Base-by-base conservation (phyloP, 2,113 vertebrate species). In the Siniperca chuatsi region DNA sequence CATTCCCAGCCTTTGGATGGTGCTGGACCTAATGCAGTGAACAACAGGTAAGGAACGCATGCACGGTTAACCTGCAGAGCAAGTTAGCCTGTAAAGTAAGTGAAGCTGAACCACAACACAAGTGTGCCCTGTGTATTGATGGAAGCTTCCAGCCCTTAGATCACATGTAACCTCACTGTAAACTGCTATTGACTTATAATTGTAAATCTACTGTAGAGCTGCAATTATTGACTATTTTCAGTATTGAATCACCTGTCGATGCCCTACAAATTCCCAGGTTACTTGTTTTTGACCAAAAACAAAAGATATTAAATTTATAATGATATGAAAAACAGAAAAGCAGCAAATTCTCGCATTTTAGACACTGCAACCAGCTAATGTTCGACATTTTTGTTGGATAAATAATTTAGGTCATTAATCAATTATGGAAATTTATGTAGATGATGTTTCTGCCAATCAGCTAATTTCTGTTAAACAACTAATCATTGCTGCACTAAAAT, bases 131-230 rank as follows among this genome's bases (percentile, higher is more conserved):
- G 48, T 50, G 44, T 87, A 65, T 85, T 21, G 61, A 89, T 75
- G 81, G 50, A 69, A 37, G 66, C 84, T 44, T 77, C 64, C 48
- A 71, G 77, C 37, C 60, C 23, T 82, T 74, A 84, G 87, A 89
- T 84, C 48, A 78, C 58, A 37, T 86, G 71, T 65, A 80, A 74
- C 74, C 62, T 25, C 77, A 52, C 78, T 71, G 72, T 78, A 82
- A 85, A 84, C 74, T 52, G 66, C 72, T 82, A 58, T 75, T 87
- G 78, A 87, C 85, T 78, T 71, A 71, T 68, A 71, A 54, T 72
- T 71, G 77, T 77, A 77, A 87, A 87, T 87, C 79, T 61, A 50
- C 42, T 75, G 33, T 33, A 42, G 44, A 73, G 84, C 50, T 71
- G 40, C 61, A 76, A 21, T 50, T 50, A 87, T 81, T 75, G 78